Conservation (phyloP, 2,888 invertebrate genomes). For the Athalia circularis region DNA sequence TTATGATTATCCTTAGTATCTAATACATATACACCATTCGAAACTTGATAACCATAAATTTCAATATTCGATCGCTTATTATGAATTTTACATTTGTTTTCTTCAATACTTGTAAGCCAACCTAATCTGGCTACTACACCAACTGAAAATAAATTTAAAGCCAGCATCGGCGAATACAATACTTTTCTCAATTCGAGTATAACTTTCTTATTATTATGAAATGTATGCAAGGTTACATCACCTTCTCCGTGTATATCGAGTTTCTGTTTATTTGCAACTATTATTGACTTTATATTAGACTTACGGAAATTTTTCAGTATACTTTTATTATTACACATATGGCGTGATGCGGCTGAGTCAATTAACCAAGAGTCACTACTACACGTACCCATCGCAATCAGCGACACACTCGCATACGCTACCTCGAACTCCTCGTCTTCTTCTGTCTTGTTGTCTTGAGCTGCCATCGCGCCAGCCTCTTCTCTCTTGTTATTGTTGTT, state of each 20-base stretch:
- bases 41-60: background rate
- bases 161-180: conserved; percentile 48
- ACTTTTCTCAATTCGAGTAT: conserved; percentile 43
- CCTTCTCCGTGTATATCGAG: conserved; percentile 48
- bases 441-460: background rate
- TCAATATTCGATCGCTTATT: conserved; percentile 2
- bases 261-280: conserved; percentile 47
- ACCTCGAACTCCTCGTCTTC: conserved; percentile 1
- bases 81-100: background rate
- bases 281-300: conserved; percentile 14
- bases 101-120: background rate
- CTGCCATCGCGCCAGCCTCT: background rate
- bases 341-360: conserved; percentile 59
- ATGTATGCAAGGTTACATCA: conserved; percentile 50
- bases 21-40: background rate
- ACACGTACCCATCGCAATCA: conserved; percentile 73
- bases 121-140: conserved; percentile 45
- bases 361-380: conserved; percentile 68
- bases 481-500: background rate
- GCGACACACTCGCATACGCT: conserved; percentile 49
- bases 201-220: conserved; percentile 5
- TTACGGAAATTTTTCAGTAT: background rate
- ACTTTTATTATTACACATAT: conserved; percentile 53
- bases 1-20: background rate
- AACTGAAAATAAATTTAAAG: conserved; percentile 53